phyloP scores from a whole-genome alignment of 2,888 invertebrate species.

The Chymomyza procnemis region DNA sequence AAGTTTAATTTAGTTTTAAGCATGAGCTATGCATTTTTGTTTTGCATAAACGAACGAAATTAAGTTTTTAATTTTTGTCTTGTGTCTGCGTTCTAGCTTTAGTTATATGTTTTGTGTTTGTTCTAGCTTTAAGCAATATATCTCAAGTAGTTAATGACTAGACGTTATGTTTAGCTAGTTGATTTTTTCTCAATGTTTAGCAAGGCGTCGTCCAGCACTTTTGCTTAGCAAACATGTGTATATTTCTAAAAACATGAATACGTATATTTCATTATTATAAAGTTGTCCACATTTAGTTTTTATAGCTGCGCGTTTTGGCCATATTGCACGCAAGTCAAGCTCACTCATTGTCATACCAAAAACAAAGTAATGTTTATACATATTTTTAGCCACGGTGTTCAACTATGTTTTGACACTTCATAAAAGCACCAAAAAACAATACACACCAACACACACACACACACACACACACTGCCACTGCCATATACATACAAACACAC shows the following conservation, averaged over 20 bases:
- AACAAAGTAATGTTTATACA: neutral
- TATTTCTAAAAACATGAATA: slow-evolving; percentile 20
- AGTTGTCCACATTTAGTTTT: neutral
- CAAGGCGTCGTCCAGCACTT: slow-evolving; percentile 9
- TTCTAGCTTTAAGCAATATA: slow-evolving; percentile 55
- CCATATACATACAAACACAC: too few relatives aligned
- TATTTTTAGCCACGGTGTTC: neutral
- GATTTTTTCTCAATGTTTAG: slow-evolving; percentile 3
- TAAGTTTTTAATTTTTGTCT: slow-evolving; percentile 33
- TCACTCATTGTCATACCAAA: slow-evolving; percentile 24
- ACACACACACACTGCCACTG: slow-evolving; percentile 12
- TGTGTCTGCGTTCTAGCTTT: slow-evolving; percentile 32
- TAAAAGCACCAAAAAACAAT: slow-evolving; percentile 30
- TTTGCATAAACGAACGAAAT: neutral
- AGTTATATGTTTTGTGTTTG: slow-evolving; percentile 21
- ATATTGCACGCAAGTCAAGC: neutral
- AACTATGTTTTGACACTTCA: slow-evolving; percentile 32
- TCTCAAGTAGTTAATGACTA: slow-evolving; percentile 25
- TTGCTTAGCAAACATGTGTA: slow-evolving; percentile 24
- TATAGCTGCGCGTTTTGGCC: slow-evolving; percentile 13
- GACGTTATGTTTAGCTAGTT: neutral
- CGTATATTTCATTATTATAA: slow-evolving; percentile 17
- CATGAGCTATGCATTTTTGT: neutral
- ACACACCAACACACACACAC: slow-evolving; percentile 18
- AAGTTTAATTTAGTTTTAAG: neutral